phyloP scores from a whole-genome alignment of 1,140 invertebrate species.

The Charaxes varanes region DNA sequence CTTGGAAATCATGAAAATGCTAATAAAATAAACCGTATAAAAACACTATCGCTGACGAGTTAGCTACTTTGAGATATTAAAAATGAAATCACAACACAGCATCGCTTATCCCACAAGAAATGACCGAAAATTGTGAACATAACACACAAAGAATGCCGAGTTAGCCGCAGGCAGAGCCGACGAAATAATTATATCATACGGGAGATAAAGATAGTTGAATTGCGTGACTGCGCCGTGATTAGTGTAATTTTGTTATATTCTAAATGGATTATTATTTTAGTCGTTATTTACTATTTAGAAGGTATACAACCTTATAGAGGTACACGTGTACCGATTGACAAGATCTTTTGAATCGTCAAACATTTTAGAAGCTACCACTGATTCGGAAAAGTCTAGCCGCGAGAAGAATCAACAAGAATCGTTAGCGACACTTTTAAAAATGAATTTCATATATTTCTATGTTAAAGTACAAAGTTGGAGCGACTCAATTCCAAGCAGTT shows the following conservation, averaged over 20 bases:
- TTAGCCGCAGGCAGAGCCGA: conserved; percentile 37
- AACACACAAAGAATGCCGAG: conserved; percentile 40
- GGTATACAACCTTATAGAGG: conserved; percentile 18
- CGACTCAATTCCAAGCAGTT: too few species aligned
- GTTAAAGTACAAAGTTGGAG: too few species aligned
- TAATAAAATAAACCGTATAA: too few species aligned
- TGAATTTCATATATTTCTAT: too few species aligned
- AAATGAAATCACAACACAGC: too few species aligned
- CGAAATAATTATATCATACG: conserved; percentile 56
- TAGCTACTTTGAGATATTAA: too few species aligned
- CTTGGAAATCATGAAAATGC: too few species aligned
- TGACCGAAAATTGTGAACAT: conserved; percentile 22
- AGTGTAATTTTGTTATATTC: conserved; percentile 56
- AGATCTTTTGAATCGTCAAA: conserved; percentile 2
- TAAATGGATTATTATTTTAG: conserved; percentile 36
- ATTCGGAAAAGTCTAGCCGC: too few species aligned
- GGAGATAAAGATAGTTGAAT: conserved; percentile 63
- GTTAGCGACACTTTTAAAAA: too few species aligned
- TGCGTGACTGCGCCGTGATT: conserved; percentile 57
- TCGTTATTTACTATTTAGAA: conserved; percentile 28
- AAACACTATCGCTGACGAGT: too few species aligned
- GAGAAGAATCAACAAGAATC: too few species aligned
- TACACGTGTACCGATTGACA: neutral
- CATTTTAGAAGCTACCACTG: too few species aligned
- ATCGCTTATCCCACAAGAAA: conserved; percentile 21